phyloP scores from a whole-genome alignment of 2,797 vertebrate genomes.

The Pyrocephalus nanus region DNA sequence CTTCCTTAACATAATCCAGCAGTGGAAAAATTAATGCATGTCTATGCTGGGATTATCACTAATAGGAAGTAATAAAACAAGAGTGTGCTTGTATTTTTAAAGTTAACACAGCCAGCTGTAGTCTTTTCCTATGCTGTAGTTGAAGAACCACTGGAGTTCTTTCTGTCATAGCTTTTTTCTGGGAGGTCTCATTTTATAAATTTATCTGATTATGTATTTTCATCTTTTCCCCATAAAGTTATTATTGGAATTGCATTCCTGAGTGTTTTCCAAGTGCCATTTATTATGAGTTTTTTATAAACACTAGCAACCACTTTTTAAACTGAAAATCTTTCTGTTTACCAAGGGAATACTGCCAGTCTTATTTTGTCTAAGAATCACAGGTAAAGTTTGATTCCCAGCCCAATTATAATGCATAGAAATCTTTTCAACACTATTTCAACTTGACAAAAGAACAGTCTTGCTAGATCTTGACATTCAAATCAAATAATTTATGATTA shows the following conservation, averaged over 20 bases:
- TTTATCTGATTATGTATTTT: neutral
- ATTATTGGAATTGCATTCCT: neutral
- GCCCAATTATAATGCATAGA: neutral
- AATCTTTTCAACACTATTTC: neutral
- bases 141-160: neutral
- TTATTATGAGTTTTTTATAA: neutral
- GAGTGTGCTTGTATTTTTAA: neutral
- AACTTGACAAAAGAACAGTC: constrained; percentile 22
- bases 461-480: constrained; percentile 12
- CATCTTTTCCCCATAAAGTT: neutral
- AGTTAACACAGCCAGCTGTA: neutral
- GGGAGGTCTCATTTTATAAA: neutral
- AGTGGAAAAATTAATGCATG: neutral
- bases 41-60: neutral
- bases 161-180: neutral
- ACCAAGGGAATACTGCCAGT: neutral
- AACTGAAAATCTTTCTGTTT: constrained; percentile 15
- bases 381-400: neutral
- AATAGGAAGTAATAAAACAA: neutral
- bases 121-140: neutral
- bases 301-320: neutral
- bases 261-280: neutral
- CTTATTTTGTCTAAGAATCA: neutral
- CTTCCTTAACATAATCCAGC: neutral
- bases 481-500: constrained; percentile 5